Evolutionary conservation across 2,888 invertebrate genomes (phyloP), one percentile per base, ranked within the genome.

Genomic region (Cosmorhoe ocellata): DNA sequence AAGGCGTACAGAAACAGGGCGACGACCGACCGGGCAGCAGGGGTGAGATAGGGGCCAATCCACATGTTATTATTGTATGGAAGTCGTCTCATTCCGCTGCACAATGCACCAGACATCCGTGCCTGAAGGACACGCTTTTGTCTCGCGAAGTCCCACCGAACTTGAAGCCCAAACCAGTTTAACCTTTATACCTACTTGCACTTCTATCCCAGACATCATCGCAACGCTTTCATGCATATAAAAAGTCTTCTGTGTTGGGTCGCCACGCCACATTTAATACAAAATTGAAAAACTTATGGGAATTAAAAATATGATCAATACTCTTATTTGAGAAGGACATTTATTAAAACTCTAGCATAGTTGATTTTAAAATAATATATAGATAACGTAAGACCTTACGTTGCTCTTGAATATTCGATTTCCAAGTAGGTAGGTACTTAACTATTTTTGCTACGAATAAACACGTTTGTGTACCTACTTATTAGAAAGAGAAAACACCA

Each of bases 121-220:
- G 59, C 60, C 39, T 66, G 78, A 81, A 84, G 84, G 82, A 75
- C 83, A 69, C 61, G 72, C 72, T 72, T n/a, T 81, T 81, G 81
- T 80, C 67, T 70, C 64, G 62, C 56, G 51, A 51, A 43, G 44
- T 55, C 64, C 59, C 68, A 59, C 66, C 56, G 56, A 62, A 58
- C 58, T 53, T 53, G 51, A 56, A 54, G 51, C 42, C 36, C 45
- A 72, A 84, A 86, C 85, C 81, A 76, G 85, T 84, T 81, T 71
- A 66, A 59, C 58, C 51, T 37, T 28, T 34, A 18, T 73, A 74
- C 79, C 3, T 18, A 83, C 84, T 84, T 84, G 82, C 80, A 79
- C 79, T 83, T 71, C 74, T 71, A 71, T 72, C 63, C 67, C 66
- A 64, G 69, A 64, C 71, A 71, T 71, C 67, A 66, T 65, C 64